A percentile compares a stretch with the other conserved stretches of the same genome.
phyloP scores from a whole-genome alignment of 2,888 invertebrate species.

The Amiota mariae region DNA sequence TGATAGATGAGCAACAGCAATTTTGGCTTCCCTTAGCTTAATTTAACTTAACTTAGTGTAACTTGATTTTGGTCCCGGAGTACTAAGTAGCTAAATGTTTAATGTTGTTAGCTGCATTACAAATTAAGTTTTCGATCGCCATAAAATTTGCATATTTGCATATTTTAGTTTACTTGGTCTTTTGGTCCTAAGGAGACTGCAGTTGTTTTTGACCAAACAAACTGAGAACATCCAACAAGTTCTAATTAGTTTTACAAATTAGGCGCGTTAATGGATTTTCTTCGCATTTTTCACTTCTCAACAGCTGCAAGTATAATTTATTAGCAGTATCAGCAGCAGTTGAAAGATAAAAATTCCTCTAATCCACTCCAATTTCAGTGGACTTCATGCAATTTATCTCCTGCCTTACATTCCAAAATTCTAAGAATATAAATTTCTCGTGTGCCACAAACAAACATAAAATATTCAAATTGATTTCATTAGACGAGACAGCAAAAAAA shows the following conservation, averaged over 20 bases:
- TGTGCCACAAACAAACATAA: background rate
- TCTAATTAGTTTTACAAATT: constrained; percentile 21
- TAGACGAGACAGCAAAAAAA: background rate
- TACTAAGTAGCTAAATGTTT: no score
- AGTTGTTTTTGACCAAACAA: background rate
- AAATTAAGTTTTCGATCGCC: background rate
- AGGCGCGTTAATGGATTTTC: constrained; percentile 17
- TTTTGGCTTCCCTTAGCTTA: no score
- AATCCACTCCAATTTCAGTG: no score
- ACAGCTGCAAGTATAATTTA: background rate
- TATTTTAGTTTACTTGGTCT: background rate
- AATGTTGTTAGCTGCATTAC: background rate
- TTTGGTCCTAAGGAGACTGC: background rate
- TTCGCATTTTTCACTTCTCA: background rate
- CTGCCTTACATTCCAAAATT: background rate
- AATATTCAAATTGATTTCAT: constrained; percentile 26
- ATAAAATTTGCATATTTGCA: constrained; percentile 20
- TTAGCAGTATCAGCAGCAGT: background rate
- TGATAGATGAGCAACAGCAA: no score
- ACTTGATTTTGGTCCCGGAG: no score
- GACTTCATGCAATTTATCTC: background rate
- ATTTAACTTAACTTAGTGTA: no score
- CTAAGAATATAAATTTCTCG: background rate
- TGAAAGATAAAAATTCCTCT: no score
- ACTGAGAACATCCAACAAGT: no score